Percentiles rank a stretch among this genome's conserved stretches.
phyloP scores from a whole-genome alignment of 2,888 invertebrate genomes.

The Andrena chrysosceles region DNA sequence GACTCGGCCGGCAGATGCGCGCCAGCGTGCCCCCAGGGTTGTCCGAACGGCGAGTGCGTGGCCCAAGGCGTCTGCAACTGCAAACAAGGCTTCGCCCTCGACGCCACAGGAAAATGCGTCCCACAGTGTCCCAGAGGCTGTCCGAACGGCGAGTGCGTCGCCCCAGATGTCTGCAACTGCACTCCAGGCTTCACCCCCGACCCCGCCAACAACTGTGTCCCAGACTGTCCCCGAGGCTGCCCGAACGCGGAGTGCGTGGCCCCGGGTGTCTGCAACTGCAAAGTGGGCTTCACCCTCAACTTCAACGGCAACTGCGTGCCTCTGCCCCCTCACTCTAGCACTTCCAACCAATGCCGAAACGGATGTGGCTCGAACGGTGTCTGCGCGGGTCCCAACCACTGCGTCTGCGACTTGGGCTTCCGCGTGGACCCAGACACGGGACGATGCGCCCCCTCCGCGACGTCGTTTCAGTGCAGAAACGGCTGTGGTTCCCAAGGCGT shows the following conservation, averaged over 20 bases:
- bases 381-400: slow-evolving; percentile 38
- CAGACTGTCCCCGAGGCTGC: slow-evolving; percentile 76
- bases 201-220: slow-evolving; percentile 69
- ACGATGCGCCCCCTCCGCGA: slow-evolving; percentile 27
- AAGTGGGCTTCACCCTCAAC: slow-evolving; percentile 72
- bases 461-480: slow-evolving; percentile 42
- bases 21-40: slow-evolving; percentile 75
- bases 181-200: slow-evolving; percentile 83
- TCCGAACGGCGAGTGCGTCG: slow-evolving; percentile 85
- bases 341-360: slow-evolving; percentile 26
- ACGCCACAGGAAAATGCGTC: slow-evolving; percentile 71
- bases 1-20: slow-evolving; percentile 71
- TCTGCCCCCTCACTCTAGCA: neutral
- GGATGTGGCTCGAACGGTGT: slow-evolving; percentile 40
- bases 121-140: slow-evolving; percentile 76
- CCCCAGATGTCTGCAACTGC: slow-evolving; percentile 87
- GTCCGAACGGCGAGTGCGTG: slow-evolving; percentile 74
- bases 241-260: slow-evolving; percentile 74
- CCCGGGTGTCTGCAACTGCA: slow-evolving; percentile 78
- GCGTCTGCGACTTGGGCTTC: slow-evolving; percentile 34
- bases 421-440: slow-evolving; percentile 26
- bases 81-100: slow-evolving; percentile 75
- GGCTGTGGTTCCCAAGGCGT: slow-evolving; percentile 53
- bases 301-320: slow-evolving; percentile 84
- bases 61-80: slow-evolving; percentile 79